Evolutionary conservation across 1,140 invertebrate species (phyloP).

Genomic region (Venustaconcha ellipsiformis): DNA sequence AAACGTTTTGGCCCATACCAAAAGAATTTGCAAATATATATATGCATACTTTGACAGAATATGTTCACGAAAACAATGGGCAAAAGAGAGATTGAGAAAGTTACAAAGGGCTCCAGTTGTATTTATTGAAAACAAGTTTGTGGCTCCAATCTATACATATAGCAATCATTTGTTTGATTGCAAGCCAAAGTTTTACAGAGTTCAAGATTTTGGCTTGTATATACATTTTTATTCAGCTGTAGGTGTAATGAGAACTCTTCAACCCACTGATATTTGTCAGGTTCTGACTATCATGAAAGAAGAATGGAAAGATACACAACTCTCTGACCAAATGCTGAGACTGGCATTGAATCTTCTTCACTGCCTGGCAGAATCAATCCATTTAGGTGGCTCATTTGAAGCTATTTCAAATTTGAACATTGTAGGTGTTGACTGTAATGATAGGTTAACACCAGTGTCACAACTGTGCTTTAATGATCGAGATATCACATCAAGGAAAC

Average conservation of each 20-base stretch:
- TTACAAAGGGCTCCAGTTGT: conserved; percentile 1
- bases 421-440: background rate
- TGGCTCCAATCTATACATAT: conserved; percentile 1
- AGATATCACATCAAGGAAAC: conserved; percentile 5
- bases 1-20: background rate
- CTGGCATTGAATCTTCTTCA: no score
- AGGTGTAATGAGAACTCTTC: background rate
- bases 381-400: background rate
- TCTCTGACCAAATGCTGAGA: background rate
- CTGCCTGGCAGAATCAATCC: background rate
- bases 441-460: background rate
- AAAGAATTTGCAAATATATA: conserved; percentile 4
- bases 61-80: background rate
- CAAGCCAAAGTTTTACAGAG: conserved; percentile 14
- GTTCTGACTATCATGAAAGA: background rate
- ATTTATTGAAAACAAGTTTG: conserved; percentile 7
- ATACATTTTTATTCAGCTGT: no score
- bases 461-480: conserved; percentile 40
- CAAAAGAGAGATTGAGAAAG: background rate
- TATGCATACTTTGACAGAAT: background rate
- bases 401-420: background rate
- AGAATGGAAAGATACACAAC: background rate
- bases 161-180: conserved; percentile 2
- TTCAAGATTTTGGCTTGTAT: background rate
- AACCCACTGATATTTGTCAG: background rate